These are phyloP conservation scores for Liolophura sinensis DNA, from an alignment of 1,140 invertebrate genomes.

Conservation along the genomic window DNA sequence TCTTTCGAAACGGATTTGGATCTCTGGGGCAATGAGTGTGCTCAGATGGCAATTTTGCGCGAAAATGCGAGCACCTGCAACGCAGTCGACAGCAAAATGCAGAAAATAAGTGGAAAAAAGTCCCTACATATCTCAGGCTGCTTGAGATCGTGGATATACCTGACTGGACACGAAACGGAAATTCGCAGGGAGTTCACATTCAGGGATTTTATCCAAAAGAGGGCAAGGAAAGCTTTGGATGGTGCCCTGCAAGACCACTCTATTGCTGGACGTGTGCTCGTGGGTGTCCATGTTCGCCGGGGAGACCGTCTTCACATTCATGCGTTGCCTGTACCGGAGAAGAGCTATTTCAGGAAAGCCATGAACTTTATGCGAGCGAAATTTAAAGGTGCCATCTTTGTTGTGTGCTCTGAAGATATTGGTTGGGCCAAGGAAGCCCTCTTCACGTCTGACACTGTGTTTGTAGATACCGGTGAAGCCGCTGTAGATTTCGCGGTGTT, in stretches of 20 bases:
- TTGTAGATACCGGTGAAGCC: background rate
- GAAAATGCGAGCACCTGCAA: conserved; percentile 1
- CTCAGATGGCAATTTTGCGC: background rate
- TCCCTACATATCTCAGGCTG: conserved; percentile 13
- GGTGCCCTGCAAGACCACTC: background rate
- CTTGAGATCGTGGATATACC: conserved; percentile 30
- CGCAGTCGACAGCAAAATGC: conserved; percentile 12
- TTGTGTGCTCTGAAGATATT: conserved; percentile 37
- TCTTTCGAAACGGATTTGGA: too few relatives aligned
- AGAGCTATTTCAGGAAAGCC: conserved; percentile 27
- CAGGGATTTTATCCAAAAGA: conserved; percentile 3
- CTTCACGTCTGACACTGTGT: background rate
- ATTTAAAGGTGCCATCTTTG: conserved; percentile 27
- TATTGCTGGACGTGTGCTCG: conserved; percentile 4
- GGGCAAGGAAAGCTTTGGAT: conserved; percentile 10
- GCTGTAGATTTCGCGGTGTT: conserved; percentile 67
- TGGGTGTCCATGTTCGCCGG: conserved; percentile 39
- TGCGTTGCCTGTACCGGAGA: conserved; percentile 17
- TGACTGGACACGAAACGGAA: conserved; percentile 10
- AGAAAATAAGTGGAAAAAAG: conserved; percentile 1
- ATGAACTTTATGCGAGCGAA: conserved; percentile 25
- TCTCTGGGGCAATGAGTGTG: background rate
- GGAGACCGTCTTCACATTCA: conserved; percentile 32
- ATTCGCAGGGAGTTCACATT: conserved; percentile 24
- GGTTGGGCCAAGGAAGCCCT: conserved; percentile 24